Evolutionary conservation across 1,140 invertebrate genomes (phyloP), one percentile per base, ranked within the genome.

Genomic region (Trichonephila clavipes): DNA sequence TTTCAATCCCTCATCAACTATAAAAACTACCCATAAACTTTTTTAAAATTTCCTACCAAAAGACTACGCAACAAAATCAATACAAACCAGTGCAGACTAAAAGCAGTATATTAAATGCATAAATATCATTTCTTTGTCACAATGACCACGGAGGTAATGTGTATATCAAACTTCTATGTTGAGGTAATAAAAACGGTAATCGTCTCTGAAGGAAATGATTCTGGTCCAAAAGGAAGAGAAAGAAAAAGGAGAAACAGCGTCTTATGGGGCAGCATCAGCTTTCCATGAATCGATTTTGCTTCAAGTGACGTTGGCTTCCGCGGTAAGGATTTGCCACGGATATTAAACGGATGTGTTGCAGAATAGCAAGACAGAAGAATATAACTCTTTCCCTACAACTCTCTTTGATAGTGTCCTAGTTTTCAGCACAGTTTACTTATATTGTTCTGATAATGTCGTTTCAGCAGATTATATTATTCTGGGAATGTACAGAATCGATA

Each of bases 301-400:
- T 77, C 34, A 77, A 77, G 28, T 77, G 72, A 77, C 28, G 72
- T 19, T 77, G 72, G 72, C 72, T 77, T 77, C 72, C 72, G 72
- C 16, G 28, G 72, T 77, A 77, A 24, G 21, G 82, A 83, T 83
- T 83, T 59, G 82, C 51, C 10, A 59, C 44, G 82, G 82, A 83
- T 83, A 83, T 83, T 83, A 83, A 83, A 44, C 44, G 82, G 82
- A 83, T 83, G 82, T 51, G 51, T 83, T 83, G 82, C 82, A 83
- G 44, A 51, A 58, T 83, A 83, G 51, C 82, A 51, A 83, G 44
- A 58, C 40, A 59, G n/a, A 59, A 51, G 82, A 58, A 21, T 19
- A 83, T 51, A 59, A 83, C 21, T 58, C 82, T 59, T 8, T 83
- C 40, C 2, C 4, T 34, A 16, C 10, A 28, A 66, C 2, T 77